Evolutionary conservation across 2,113 vertebrate species (phyloP).

Genomic region (Hiodon alosoides): DNA sequence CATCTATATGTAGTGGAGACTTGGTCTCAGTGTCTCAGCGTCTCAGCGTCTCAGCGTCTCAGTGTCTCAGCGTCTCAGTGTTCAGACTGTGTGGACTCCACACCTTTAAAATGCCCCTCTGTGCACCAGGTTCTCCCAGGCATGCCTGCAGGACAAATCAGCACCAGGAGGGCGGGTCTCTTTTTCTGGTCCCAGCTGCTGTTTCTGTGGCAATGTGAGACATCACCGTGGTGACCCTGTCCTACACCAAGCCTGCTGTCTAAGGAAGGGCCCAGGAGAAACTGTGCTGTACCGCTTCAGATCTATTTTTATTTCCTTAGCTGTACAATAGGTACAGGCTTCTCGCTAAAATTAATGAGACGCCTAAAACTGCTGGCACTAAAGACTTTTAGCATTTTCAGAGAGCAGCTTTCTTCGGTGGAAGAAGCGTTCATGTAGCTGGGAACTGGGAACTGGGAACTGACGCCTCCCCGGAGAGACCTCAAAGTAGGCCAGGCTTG

Average conservation of each 20-base stretch:
- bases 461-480: neutral
- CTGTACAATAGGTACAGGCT: neutral
- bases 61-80: too few relatives aligned
- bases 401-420: slow-evolving; percentile 2
- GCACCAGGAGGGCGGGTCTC: neutral
- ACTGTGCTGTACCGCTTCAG: neutral
- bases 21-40: too few relatives aligned
- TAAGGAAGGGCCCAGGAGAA: neutral
- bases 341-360: neutral
- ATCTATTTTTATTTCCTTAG: neutral
- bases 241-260: neutral
- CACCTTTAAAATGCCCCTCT: neutral
- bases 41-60: too few relatives aligned
- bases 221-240: neutral
- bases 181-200: neutral
- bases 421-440: neutral
- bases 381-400: neutral
- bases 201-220: neutral
- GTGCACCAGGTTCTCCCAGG: neutral
- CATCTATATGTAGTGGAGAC: too few relatives aligned
- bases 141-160: too few relatives aligned
- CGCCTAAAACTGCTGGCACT: neutral
- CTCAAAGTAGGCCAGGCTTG: neutral
- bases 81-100: too few relatives aligned
- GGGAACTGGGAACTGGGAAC: neutral